Conservation (phyloP, 2,888 invertebrate genomes). For the Scelioninae gen. 1 region DNA sequence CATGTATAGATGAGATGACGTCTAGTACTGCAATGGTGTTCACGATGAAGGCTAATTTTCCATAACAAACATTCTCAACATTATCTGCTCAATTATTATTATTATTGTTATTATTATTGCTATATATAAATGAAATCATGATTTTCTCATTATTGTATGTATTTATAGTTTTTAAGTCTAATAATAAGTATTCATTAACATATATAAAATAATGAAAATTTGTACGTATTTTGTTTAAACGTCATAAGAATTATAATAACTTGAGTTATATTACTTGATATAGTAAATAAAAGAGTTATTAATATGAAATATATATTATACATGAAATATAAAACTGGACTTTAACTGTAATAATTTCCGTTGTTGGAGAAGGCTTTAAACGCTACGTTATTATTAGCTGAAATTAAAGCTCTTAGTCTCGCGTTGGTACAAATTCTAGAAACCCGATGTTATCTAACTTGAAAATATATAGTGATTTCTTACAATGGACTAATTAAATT, state of each 20-base stretch:
- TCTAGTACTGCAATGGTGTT: not conserved
- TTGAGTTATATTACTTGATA: too few relatives aligned
- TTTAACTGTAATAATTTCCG: constrained; percentile 1
- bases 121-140: not conserved
- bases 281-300: too few relatives aligned
- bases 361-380: constrained; percentile 4
- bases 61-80: not conserved
- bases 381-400: constrained; percentile 8
- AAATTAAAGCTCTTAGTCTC: constrained; percentile 19
- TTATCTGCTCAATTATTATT: not conserved
- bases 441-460: constrained; percentile 13
- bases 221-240: too few relatives aligned
- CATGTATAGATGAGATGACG: not conserved
- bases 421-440: constrained; percentile 10
- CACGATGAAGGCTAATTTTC: not conserved
- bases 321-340: not conserved
- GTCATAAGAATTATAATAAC: too few relatives aligned
- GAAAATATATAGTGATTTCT: not conserved
- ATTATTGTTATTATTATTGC: not conserved
- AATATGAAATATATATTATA: not conserved
- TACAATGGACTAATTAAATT: too few relatives aligned
- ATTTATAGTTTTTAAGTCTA: not conserved
- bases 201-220: too few relatives aligned
- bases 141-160: not conserved
- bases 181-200: too few relatives aligned